Percentiles rank a stretch among this genome's conserved stretches.
Evolutionary conservation across 1,140 invertebrate species (phyloP).

Genomic region (Tetranychus cinnabarinus): DNA sequence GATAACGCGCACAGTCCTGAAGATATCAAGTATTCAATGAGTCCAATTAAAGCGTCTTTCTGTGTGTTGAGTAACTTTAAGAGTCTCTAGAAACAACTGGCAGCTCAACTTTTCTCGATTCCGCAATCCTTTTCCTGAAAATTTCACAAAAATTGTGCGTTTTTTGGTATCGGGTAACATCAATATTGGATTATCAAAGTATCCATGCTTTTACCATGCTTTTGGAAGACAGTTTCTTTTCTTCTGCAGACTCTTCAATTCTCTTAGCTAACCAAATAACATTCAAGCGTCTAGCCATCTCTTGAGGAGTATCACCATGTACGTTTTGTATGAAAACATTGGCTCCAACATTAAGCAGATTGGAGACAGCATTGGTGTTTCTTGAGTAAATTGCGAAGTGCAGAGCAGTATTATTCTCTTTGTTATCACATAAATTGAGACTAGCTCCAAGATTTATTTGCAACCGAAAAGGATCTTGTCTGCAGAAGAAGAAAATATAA

Average conservation of each 20-base stretch:
- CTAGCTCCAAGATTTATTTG: conserved; percentile 78
- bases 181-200: too few species aligned
- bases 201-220: conserved; percentile 22
- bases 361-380: conserved; percentile 65
- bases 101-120: too few species aligned
- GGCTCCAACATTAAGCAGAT: conserved; percentile 17
- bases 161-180: too few species aligned
- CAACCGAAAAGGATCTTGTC: conserved; percentile 58
- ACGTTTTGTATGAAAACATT: conserved; percentile 31
- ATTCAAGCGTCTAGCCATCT: conserved; percentile 32
- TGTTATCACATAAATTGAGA: conserved; percentile 50
- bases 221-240: conserved; percentile 30
- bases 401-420: conserved; percentile 77
- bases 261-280: conserved; percentile 25
- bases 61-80: too few species aligned
- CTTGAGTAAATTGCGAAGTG: conserved; percentile 86
- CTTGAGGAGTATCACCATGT: conserved; percentile 28
- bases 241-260: conserved; percentile 44
- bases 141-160: too few species aligned
- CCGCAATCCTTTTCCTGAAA: too few species aligned
- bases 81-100: too few species aligned
- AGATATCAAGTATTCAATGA: too few species aligned
- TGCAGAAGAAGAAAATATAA: neutral
- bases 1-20: too few species aligned
- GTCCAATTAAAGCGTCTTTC: too few species aligned